Percentiles rank a stretch among this genome's conserved stretches.
phyloP scores from a whole-genome alignment of 1,140 invertebrate genomes.

The Penaeus vannamei region DNA sequence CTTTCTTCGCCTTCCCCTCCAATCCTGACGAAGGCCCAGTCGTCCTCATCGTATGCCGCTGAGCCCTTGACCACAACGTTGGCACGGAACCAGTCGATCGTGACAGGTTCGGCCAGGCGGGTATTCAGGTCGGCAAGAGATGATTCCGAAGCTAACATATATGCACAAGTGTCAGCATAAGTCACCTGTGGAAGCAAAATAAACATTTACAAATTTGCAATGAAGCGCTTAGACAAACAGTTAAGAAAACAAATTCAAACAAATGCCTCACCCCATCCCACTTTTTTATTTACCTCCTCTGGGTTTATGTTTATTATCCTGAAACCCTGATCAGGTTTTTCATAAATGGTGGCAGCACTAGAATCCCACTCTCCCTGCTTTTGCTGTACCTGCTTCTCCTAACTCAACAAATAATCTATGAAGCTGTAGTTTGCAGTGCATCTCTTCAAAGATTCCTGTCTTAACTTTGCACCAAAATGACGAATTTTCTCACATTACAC shows the following conservation, averaged over 20 bases:
- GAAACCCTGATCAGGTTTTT: no score
- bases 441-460: no score
- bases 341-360: no score
- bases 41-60: slow-evolving; percentile 42
- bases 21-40: slow-evolving; percentile 26
- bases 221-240: no score
- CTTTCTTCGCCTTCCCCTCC: slow-evolving; percentile 7
- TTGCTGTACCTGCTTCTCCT: no score
- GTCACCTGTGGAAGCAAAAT: background rate
- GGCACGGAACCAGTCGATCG: slow-evolving; percentile 2
- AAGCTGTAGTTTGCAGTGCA: no score
- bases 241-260: no score
- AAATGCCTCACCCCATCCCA: no score
- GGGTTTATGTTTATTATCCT: background rate
- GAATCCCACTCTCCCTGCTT: no score
- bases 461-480: no score
- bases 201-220: background rate
- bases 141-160: background rate
- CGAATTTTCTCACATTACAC: no score
- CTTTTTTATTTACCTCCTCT: background rate
- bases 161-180: slow-evolving; percentile 9
- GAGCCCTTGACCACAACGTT: slow-evolving; percentile 35
- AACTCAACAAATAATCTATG: no score
- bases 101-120: slow-evolving; percentile 46
- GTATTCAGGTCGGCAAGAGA: slow-evolving; percentile 44